A percentile compares a stretch with the other conserved stretches of the same genome.
phyloP scores from a whole-genome alignment of 2,797 vertebrate species.

The Peromyscus attwateri region DNA sequence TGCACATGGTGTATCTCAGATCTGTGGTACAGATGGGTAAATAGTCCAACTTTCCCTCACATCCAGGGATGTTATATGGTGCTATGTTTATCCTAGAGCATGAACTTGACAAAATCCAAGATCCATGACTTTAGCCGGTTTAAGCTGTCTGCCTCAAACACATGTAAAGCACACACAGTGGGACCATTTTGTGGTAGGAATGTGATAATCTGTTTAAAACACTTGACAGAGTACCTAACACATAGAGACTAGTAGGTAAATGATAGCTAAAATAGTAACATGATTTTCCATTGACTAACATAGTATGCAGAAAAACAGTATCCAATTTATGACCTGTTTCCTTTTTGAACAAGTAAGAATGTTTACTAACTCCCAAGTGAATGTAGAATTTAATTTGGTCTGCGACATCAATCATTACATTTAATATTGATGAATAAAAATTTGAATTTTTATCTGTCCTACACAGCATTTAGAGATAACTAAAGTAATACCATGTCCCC shows the following conservation, averaged over 20 bases:
- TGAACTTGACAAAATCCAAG: not conserved
- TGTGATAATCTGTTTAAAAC: not conserved
- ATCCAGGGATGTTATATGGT: not conserved
- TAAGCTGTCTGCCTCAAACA: not conserved
- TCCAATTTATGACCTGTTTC: not conserved
- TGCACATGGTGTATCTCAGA: fast-evolving
- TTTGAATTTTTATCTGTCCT: not conserved
- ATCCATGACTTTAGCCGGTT: not conserved
- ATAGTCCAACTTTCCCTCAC: not conserved
- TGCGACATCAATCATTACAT: not conserved
- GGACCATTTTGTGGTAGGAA: not conserved
- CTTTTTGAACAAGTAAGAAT: not conserved
- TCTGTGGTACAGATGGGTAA: not conserved
- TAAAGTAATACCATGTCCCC: not conserved
- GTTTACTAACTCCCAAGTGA: not conserved
- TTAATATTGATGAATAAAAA: not conserved
- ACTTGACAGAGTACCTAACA: not conserved
- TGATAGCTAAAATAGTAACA: not conserved
- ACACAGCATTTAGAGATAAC: not conserved
- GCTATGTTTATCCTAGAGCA: no score
- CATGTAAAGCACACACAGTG: not conserved
- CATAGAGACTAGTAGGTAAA: not conserved
- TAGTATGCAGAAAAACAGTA: not conserved
- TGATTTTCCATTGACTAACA: not conserved
- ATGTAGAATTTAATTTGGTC: constrained; percentile 16